Evolutionary conservation across 2,888 invertebrate species (phyloP), one percentile per base, ranked within the genome.

Genomic region (Pegoplata infirma): DNA sequence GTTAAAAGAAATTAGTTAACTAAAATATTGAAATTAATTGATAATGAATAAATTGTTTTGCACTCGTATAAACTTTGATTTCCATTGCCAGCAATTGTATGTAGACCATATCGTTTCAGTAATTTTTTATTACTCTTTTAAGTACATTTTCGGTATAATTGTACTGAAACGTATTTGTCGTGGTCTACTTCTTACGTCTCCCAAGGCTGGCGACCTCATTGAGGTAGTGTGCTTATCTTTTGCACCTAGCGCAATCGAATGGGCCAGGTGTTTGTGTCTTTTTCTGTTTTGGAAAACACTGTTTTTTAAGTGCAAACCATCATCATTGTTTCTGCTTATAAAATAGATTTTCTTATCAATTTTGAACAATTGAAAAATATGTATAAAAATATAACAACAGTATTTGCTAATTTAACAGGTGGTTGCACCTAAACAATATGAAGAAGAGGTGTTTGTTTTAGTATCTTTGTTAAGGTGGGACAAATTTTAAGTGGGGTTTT

Each of bases 341-440:
- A 67, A 67, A 71, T 71, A 61, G n/a, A 47, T 66, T 55, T 61
- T 63, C 76, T 72, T 77, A 77, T 77, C 72, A 72, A 44, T 56
- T 64, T 36, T 19, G 25, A 28, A 49, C 3, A 49, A 40, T 40
- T 69, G 58, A 23, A 14, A 25, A 53, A 53, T n/a, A 23, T 25
- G 16, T 28, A 28, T 1, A 55, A 3, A 53, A 23, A 53, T 23
- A 25, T n/a, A 51, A 59, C 3, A 32, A 47, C n/a, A 19, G 8
- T 56, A 44, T 61, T 66, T 61, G 56, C 32, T 61, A 61, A 55
- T 23, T 55, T 32, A 63, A 44, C 76, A 72, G 76, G 76, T 72
- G 76, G 64, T 76, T 77, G 67, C 61, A 72, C 67, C 44, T 67
- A 72, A 44, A 72, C n/a, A 59, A 66, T 53, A 66, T 3, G 8